Evolutionary conservation across 2,113 vertebrate genomes (phyloP).

Genomic region (Dermatemys mawii): DNA sequence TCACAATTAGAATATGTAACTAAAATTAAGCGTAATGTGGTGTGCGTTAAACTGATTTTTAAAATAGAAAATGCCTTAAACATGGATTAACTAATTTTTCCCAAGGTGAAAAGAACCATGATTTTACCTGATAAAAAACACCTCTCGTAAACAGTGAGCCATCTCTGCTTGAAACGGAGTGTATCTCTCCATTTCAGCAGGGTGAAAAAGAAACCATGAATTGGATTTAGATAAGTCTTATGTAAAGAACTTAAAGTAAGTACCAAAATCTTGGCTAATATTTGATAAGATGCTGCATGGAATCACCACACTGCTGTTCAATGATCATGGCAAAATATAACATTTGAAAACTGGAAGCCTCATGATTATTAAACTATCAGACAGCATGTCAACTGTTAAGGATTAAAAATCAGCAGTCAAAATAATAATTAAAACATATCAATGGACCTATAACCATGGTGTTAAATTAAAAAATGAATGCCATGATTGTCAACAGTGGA

Average conservation of each 20-base stretch:
- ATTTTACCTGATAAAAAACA: not conserved
- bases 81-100: not conserved
- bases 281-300: conserved; percentile 26
- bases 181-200: conserved; percentile 17
- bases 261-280: conserved; percentile 54
- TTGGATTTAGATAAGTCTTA: conserved; percentile 47
- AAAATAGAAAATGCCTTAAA: not conserved
- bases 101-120: not conserved
- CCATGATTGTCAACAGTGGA: not conserved
- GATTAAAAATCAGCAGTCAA: conserved; percentile 45
- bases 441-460: conserved; percentile 19
- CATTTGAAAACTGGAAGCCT: not conserved
- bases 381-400: conserved; percentile 49
- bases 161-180: conserved; percentile 26
- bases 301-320: not conserved
- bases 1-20: not conserved
- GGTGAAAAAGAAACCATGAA: not conserved
- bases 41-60: not conserved
- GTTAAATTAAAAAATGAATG: not conserved
- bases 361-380: conserved; percentile 18
- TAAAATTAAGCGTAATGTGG: not conserved
- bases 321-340: conserved; percentile 5
- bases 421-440: not conserved
- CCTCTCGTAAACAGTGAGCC: not conserved
- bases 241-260: conserved; percentile 49